Percentiles rank a stretch among this genome's conserved stretches.
Evolutionary conservation across 2,797 vertebrate genomes (phyloP).

Genomic region (Benthosema pterotum): DNA sequence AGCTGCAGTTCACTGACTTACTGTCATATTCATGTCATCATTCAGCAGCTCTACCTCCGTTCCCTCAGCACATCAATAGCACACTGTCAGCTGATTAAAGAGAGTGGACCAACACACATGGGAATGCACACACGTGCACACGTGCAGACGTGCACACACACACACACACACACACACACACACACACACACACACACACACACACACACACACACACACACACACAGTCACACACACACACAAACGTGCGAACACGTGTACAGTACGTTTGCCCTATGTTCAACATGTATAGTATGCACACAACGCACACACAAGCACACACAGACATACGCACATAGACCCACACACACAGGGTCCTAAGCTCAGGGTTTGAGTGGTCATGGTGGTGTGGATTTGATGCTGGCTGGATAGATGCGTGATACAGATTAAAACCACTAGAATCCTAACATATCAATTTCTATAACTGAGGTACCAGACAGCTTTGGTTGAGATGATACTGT

Average conservation of each 20-base stretch:
- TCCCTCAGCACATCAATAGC: constrained; percentile 52
- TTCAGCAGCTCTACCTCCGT: constrained; percentile 49
- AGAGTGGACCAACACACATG: constrained; percentile 50
- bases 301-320: not conserved
- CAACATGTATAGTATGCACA: not conserved
- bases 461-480: constrained; percentile 2
- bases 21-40: constrained; percentile 74
- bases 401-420: constrained; percentile 4
- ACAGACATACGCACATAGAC: constrained; percentile 13
- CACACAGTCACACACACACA: not conserved
- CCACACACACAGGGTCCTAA: not conserved
- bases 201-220: no score
- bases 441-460: constrained; percentile 11
- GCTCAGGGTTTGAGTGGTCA: constrained; percentile 12
- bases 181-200: not conserved
- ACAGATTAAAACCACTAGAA: constrained; percentile 37
- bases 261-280: no score
- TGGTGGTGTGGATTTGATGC: constrained; percentile 18
- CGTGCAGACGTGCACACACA: constrained; percentile 7
- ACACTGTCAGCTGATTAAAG: constrained; percentile 64
- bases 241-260: no score
- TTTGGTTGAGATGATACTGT: constrained; percentile 25
- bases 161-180: constrained; percentile 15
- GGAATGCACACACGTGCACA: not conserved
- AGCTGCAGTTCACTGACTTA: constrained; percentile 56